These are phyloP conservation scores for Morbakka virulenta DNA, from an alignment of 30 jellyfish, hydroid and myxozoan species.

Conservation along the genomic window DNA sequence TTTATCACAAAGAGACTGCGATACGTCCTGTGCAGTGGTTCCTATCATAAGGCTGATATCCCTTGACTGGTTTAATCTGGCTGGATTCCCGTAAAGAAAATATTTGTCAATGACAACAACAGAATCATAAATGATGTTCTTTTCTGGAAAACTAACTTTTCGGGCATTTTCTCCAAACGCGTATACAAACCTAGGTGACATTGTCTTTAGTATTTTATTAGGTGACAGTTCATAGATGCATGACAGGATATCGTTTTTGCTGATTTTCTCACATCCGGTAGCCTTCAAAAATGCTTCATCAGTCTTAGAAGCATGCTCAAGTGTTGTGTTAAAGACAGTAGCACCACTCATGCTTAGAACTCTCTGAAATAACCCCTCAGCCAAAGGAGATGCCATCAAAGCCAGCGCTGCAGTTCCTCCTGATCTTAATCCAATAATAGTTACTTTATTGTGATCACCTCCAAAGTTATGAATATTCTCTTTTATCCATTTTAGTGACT, in stretches of 20 bases:
- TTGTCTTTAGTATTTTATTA: too few relatives aligned
- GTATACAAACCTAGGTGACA: too few relatives aligned
- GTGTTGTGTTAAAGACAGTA: constrained; percentile 8
- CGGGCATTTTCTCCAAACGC: too few relatives aligned
- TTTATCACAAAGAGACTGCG: neutral
- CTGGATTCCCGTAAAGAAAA: constrained; percentile 16
- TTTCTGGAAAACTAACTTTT: too few relatives aligned
- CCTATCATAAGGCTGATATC: constrained; percentile 9
- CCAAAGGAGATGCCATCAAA: constrained; percentile 36
- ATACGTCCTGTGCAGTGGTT: constrained; percentile 43
- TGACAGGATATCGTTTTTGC: neutral
- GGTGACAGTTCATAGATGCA: constrained; percentile 34
- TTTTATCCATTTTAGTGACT: constrained; percentile 45
- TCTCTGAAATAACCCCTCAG: constrained; percentile 33
- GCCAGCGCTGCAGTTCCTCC: constrained; percentile 45
- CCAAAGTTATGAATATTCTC: constrained; percentile 30
- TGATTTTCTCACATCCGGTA: neutral
- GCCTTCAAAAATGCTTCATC: constrained; percentile 4
- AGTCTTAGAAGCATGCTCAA: constrained; percentile 2
- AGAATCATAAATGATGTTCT: too few relatives aligned
- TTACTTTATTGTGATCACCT: constrained; percentile 41
- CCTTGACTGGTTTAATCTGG: neutral
- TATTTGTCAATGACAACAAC: too few relatives aligned
- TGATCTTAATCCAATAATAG: constrained; percentile 27
- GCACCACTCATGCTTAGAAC: constrained; percentile 44